These are phyloP conservation scores for Leptothorax acervorum DNA, from an alignment of 2,888 invertebrate species.

Conservation along the genomic window DNA sequence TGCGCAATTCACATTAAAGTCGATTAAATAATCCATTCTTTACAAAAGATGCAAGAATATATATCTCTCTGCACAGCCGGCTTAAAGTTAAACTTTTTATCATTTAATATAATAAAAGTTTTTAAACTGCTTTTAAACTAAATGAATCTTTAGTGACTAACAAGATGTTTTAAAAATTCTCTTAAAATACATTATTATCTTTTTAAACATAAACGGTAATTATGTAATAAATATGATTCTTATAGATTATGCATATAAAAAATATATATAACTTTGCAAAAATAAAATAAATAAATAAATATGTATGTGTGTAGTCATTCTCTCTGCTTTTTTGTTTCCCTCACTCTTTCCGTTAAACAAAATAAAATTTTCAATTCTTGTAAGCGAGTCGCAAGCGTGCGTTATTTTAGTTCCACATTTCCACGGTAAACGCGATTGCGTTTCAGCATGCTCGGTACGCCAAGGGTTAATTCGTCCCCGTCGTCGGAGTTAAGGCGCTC, in stretches of 20 bases:
- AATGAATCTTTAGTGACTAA: background rate
- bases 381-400: background rate
- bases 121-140: background rate
- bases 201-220: background rate
- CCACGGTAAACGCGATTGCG: background rate
- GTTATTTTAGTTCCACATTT: background rate
- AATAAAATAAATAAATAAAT: background rate
- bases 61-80: background rate
- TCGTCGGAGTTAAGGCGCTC: constrained; percentile 43
- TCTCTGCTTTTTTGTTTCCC: background rate
- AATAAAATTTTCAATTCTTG: background rate
- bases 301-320: background rate
- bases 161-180: background rate
- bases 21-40: constrained; percentile 7
- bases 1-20: background rate
- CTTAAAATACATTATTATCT: background rate
- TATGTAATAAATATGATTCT: background rate
- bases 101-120: background rate
- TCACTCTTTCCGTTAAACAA: background rate
- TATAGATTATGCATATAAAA: background rate
- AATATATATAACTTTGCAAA: background rate
- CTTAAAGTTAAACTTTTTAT: background rate
- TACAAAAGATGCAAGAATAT: background rate
- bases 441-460: constrained; percentile 9
- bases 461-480: constrained; percentile 48